Conservation (phyloP, 2,888 invertebrate genomes). For the Lumbricus terrestris region DNA sequence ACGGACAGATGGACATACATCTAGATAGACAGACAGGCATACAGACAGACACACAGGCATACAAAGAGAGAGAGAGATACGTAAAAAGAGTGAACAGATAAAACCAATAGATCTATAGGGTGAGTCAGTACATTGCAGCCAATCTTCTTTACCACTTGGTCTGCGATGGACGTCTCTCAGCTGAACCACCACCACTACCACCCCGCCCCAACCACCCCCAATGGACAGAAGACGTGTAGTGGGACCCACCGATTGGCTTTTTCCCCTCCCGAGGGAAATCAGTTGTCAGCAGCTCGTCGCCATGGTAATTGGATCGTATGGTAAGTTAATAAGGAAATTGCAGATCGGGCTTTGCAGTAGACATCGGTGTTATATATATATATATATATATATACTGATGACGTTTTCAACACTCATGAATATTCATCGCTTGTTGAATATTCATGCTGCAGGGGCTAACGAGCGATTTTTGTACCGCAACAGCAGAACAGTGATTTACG, state of each 20-base stretch:
- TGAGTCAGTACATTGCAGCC: background rate
- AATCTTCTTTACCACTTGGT: background rate
- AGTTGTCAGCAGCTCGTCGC: background rate
- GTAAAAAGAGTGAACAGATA: background rate
- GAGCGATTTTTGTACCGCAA: too few relatives aligned
- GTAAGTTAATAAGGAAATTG: background rate
- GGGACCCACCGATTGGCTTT: background rate
- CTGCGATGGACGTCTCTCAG: background rate
- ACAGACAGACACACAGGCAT: background rate
- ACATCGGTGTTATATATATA: too few relatives aligned
- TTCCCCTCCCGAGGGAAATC: background rate
- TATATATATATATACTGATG: too few relatives aligned
- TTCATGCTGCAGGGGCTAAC: background rate
- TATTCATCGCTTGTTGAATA: background rate
- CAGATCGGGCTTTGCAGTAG: background rate
- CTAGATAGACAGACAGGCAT: background rate
- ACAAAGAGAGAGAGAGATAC: background rate
- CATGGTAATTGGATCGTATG: conserved; percentile 3
- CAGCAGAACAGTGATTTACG: background rate
- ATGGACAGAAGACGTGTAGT: background rate
- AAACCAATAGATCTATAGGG: background rate
- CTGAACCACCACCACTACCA: background rate
- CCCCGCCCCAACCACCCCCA: too few relatives aligned
- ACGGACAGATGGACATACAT: too few relatives aligned
- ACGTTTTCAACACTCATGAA: background rate